Evolutionary conservation across 2,888 invertebrate species (phyloP), one percentile per base, ranked within the genome.

Genomic region (Gasteruption jaculator): DNA sequence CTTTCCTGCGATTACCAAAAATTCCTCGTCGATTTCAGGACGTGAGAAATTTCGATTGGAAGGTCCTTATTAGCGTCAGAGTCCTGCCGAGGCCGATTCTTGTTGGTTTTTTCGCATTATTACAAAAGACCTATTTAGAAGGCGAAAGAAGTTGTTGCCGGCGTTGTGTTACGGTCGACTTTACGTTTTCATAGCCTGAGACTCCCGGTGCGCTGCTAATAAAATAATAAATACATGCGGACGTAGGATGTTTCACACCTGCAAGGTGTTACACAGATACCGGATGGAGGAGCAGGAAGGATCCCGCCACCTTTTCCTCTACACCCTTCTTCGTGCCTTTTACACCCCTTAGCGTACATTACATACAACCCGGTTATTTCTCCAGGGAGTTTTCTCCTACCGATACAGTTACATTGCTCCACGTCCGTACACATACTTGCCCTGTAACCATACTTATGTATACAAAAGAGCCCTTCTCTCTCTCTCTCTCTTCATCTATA

Each of bases 331-430:
- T 38, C 49, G 41, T 37, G 41, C 26, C 43, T 12, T 24, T 58
- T 57, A 53, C 57, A 54, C 54, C 55, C 57, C 56, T 58, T 47
- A 48, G 60, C 64, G 61, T 62, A 56, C 63, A 65, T 65, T 65
- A 65, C 65, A 63, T 56, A 61, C 65, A 63, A 57, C 55, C 54
- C 53, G 63, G 61, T 65, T 65, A 65, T 65, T 65, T 65, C 65
- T 65, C 65, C 55, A 58, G 65, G 65, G 65, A 65, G 59, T 61
- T 63, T 62, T 61, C 61, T 61, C 62, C 51, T 62, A 60, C 56
- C 62, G 57, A 62, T 53, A 52, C 56, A 51, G 49, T 45, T 39
- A 43, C 41, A 46, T 41, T 41, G 45, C 46, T 40, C 42, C 43
- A 37, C 38, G 42, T 44, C 41, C 48, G 46, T 43, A 48, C 46